Base-by-base conservation (phyloP, 2,797 vertebrate genomes). In the Hephaestus fuliginosus region DNA sequence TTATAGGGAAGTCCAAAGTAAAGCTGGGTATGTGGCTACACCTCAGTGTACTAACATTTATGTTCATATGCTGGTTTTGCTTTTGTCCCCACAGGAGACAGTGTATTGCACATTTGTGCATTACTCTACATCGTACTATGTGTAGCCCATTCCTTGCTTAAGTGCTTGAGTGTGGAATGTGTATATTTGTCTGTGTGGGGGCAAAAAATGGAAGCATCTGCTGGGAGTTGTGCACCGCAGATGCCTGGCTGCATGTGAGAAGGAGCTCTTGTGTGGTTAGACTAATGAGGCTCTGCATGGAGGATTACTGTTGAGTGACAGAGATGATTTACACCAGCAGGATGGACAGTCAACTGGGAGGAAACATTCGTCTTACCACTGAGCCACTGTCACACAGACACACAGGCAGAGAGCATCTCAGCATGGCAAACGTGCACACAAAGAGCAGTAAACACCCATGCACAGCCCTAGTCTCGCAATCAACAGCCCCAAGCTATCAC, bases 281-380 rank as follows among this genome's bases (percentile, higher is more conserved):
- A 89, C 87, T 95, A 94, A 95, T 92, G 91, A 94, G 90, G 77
- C 82, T 81, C 81, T 46, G 86, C 82, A 82, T 86, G 83, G 84
- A 83, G 76, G 82, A 86, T 72, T 69, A 83, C 74, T 80, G 83
- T 76, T 91, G 89, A 92, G 78, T 92, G 90, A 89, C 93, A 92
- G 84, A 80, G 75, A 74, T 79, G 87, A 93, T 92, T 94, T 92
- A 90, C 52, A 15, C 81, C 71, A 64, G 78, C 80, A 90, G 86
- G 86, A 91, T 72, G 84, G 86, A 88, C 86, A 73, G 88, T 90
- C 83, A 71, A 28, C 77, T 36, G 60, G 85, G 82, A 88, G 77
- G 82, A 83, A 85, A 56, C 74, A 82, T 89, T 66, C 17, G 10
- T 89, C 85, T 88, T 67, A 70, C 78, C 72, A 8, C 74, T 48